Conservation (phyloP, 2,888 invertebrate genomes). For the Zonitis immaculata region DNA sequence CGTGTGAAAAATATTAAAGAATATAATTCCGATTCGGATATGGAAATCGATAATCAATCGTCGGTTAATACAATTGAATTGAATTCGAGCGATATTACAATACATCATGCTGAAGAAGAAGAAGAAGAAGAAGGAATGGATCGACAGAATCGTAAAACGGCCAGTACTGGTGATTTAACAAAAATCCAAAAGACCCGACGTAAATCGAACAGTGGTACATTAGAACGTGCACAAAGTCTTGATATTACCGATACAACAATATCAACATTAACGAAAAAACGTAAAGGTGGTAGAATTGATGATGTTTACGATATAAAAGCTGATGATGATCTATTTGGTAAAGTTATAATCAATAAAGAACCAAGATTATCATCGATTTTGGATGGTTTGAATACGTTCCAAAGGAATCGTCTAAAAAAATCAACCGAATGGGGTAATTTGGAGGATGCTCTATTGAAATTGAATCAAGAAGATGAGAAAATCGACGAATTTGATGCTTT, state of each 20-base stretch:
- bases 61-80: slow-evolving; percentile 64
- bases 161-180: slow-evolving; percentile 74
- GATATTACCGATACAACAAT: slow-evolving; percentile 61
- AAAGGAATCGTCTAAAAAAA: slow-evolving; percentile 65
- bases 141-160: slow-evolving; percentile 67
- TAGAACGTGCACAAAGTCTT: slow-evolving; percentile 75
- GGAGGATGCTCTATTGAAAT: slow-evolving; percentile 67
- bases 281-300: slow-evolving; percentile 55
- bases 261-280: slow-evolving; percentile 52
- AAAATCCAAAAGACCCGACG: slow-evolving; percentile 57
- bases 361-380: slow-evolving; percentile 57
- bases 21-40: slow-evolving; percentile 52
- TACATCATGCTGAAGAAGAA: slow-evolving; percentile 62
- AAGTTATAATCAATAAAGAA: slow-evolving; percentile 54
- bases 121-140: too few relatives aligned
- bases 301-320: slow-evolving; percentile 43
- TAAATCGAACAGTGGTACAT: slow-evolving; percentile 52
- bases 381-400: slow-evolving; percentile 65
- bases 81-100: slow-evolving; percentile 69
- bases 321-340: slow-evolving; percentile 45
- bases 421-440: slow-evolving; percentile 72
- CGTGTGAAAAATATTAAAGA: slow-evolving; percentile 25
- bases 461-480: slow-evolving; percentile 39
- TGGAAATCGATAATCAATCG: slow-evolving; percentile 48
- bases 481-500: slow-evolving; percentile 41